Base-by-base conservation (phyloP, 2,113 vertebrate genomes). In the Rhombomys opimus region DNA sequence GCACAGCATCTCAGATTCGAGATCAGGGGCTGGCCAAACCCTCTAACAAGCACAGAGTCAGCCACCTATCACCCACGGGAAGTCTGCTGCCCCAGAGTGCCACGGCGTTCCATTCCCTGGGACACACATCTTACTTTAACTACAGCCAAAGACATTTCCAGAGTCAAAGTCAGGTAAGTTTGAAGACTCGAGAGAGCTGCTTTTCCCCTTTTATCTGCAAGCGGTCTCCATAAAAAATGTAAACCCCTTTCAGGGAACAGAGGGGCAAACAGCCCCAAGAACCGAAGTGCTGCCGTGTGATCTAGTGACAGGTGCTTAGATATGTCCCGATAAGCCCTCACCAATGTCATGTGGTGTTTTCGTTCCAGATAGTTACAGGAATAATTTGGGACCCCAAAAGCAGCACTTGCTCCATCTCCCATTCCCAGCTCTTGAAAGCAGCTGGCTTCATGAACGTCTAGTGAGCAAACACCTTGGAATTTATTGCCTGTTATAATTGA, bases 201-300 rank as follows among this genome's bases (percentile, higher is more conserved):
- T 25, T 67, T 87, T 93, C n/a, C 54, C 30, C 41, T 91, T 85
- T 70, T 61, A 25, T 89, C 27, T 81, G 22, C 30, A 94, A 94
- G 73, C 63, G 41, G 72, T 65, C 54, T 70, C 8, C 15, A 41
- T 73, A 22, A 38, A 87, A 91, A 87, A 30, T 2, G 61, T 41
- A 35, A 27, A 11, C 30, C 87, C 23, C 3, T 73, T 90, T 95
- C 18, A 78, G 54, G 81, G 38, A 85, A 38, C 14, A n/a, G 0
- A 25, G 46, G 30, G 38, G 25, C 67, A 95, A 63, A 27, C 18
- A 81, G 14, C 59, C 63, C 35, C 46, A 77, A 87, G 59, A 86
- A n/a, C 18, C 27, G 38, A 70, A 41, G 11, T 61, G 75, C 22
- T 72, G 67, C 38, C 11, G 17, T 46, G 57, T 12, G 30, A 35